Evolutionary conservation across 2,797 vertebrate genomes (phyloP), one percentile per base, ranked within the genome.

Genomic region (Decapterus maruadsi): DNA sequence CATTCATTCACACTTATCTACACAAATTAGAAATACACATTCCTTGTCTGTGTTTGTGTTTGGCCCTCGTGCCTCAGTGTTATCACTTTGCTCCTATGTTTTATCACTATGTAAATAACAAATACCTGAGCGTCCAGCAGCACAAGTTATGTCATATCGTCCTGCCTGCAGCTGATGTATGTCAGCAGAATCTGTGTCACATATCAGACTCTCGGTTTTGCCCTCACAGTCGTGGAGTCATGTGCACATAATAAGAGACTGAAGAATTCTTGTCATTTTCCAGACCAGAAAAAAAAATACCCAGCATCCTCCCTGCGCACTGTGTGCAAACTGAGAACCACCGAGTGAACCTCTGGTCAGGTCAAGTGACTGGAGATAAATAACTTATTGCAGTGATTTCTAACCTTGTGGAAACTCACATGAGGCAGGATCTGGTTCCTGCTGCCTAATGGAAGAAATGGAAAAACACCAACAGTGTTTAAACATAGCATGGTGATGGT

Each of bases 181-280:
- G 84, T 78, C 85, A 76, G 43, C 26, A 59, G 45, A 72, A 77
- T 65, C 56, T 73, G 62, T 78, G 72, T 70, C 78, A 76, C 72
- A 70, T 36, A 56, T 54, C 70, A 73, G 22, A 8, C 45, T 36
- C 46, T 10, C 1, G 7, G 19, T 20, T 55, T 55, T 22, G 31
- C 57, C 20, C 14, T 61, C 8, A 14, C 11, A 9, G 8, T 51
- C 1, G n/a, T 42, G 3, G 16, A 69, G 7, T 68, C 26, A 46
- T 19, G 45, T 46, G 7, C 29, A 14, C 14, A 5, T 51, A 65
- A 76, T 71, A 34, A 77, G 3, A 50, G 56, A 22, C 19, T 11
- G 1, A 26, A 43, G 16, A 31, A 8, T 19, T 19, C 2, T 14
- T 36, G 34, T 48, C 17, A 34, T 29, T 60, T 45, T 72, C 5